Evolutionary conservation across 2,797 vertebrate genomes (phyloP).

Genomic region (Lepilemur ruficaudatus): DNA sequence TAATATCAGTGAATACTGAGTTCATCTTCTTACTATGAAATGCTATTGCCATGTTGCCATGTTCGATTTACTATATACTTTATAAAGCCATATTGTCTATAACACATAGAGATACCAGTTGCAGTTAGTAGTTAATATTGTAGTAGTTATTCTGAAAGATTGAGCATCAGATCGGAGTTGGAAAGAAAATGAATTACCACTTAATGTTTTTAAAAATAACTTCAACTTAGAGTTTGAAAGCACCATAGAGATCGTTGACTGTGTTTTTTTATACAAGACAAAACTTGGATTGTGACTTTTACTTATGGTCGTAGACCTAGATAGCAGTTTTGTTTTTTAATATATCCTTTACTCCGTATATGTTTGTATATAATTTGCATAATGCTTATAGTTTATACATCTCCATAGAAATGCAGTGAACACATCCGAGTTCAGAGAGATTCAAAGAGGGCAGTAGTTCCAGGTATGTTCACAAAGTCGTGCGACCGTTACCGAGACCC

Average conservation of each 20-base stretch:
- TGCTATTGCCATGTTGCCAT: neutral
- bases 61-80: neutral
- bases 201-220: neutral
- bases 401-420: neutral
- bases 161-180: neutral
- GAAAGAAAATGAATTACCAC: neutral
- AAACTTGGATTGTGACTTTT: neutral
- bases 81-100: neutral
- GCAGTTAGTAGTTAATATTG: neutral
- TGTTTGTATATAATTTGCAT: neutral
- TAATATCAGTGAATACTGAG: neutral
- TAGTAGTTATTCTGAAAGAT: neutral
- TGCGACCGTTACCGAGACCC: neutral
- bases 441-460: neutral
- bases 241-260: neutral
- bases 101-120: neutral
- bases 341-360: neutral
- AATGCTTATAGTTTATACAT: neutral
- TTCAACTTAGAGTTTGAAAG: neutral
- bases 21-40: neutral
- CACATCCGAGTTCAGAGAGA: neutral
- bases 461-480: neutral
- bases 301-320: neutral
- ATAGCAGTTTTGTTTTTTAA: neutral
- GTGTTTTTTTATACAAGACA: conserved; percentile 23